These are phyloP conservation scores for Strix aluco DNA, from an alignment of 2,113 vertebrate genomes.

Conservation along the genomic window DNA sequence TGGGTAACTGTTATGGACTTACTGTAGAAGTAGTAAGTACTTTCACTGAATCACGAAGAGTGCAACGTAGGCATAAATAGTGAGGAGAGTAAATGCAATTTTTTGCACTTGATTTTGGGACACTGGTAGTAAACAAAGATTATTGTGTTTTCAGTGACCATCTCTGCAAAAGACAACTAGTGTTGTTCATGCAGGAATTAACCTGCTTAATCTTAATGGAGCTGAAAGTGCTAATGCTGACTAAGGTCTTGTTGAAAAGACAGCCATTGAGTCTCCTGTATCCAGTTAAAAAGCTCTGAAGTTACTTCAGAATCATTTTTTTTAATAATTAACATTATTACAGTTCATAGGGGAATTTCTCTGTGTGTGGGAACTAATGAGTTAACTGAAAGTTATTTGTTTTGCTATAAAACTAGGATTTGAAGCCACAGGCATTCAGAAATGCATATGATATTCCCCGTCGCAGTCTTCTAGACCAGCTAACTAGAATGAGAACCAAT, in stretches of 20 bases:
- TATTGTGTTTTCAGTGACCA: background rate
- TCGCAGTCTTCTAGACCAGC: conserved; percentile 78
- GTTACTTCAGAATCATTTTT: background rate
- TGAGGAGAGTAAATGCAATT: background rate
- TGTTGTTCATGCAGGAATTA: background rate
- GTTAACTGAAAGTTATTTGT: background rate
- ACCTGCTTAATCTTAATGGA: background rate
- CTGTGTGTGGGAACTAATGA: background rate
- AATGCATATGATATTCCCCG: conserved; percentile 86
- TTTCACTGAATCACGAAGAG: background rate
- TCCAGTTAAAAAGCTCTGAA: background rate
- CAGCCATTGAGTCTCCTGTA: background rate
- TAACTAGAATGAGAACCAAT: conserved; percentile 84
- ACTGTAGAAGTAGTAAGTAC: background rate
- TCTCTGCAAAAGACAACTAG: background rate
- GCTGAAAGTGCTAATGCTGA: background rate
- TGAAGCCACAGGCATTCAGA: conserved; percentile 81
- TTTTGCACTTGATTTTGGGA: background rate
- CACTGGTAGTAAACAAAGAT: background rate
- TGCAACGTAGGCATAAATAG: background rate
- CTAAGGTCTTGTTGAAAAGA: background rate
- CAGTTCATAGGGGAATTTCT: background rate
- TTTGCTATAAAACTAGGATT: conserved; percentile 71
- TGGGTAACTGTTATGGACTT: background rate
- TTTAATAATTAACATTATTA: background rate